phyloP scores from a whole-genome alignment of 2,797 vertebrate species.

The Platalea minor region DNA sequence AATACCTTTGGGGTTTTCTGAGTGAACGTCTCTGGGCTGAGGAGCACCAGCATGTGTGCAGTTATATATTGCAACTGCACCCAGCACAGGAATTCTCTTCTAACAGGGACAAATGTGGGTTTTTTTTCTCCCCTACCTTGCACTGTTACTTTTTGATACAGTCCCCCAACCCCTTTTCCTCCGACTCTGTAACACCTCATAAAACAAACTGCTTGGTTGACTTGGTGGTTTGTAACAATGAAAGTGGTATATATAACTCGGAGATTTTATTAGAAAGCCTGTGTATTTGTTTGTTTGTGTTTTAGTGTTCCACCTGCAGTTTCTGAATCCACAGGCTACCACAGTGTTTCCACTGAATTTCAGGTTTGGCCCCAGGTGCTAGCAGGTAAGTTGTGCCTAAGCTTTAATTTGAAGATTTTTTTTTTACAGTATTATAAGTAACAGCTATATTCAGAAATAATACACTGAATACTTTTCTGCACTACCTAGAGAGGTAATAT shows the following conservation, averaged over 20 bases:
- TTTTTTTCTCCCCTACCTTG: neutral
- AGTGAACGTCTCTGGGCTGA: neutral
- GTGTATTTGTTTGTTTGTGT: neutral
- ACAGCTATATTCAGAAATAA: constrained; percentile 28
- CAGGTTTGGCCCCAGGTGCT: neutral
- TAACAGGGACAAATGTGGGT: neutral
- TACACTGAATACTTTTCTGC: neutral
- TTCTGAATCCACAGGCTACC: neutral
- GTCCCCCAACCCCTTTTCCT: neutral
- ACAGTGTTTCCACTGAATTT: neutral
- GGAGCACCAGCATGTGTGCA: neutral
- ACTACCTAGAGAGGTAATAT: neutral
- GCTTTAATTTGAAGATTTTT: neutral
- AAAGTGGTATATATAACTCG: neutral
- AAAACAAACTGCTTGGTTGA: neutral
- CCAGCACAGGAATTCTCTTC: neutral
- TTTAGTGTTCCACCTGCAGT: neutral
- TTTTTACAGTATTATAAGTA: neutral
- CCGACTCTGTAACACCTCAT: neutral
- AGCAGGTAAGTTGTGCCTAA: neutral
- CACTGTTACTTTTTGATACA: neutral
- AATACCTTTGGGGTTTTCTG: neutral
- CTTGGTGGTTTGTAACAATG: neutral
- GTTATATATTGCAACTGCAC: neutral
- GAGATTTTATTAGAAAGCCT: neutral